Evolutionary conservation across 92 coral and sea anemone species (phyloP).

Genomic region (Meandrina meandrites): DNA sequence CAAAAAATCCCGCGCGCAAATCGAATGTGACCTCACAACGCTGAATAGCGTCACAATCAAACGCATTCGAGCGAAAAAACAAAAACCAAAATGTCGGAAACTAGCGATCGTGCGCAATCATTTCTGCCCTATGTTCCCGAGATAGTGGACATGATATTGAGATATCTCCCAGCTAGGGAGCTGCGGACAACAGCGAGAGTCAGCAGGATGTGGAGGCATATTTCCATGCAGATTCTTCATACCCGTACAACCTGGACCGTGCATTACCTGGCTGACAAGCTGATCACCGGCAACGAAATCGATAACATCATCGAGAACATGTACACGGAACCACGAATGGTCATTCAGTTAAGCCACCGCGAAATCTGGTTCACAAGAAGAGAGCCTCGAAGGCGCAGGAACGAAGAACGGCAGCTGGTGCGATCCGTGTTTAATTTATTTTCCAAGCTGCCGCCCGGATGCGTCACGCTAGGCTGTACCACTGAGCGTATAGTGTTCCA

Average conservation of each 20-base stretch:
- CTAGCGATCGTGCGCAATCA: conserved; percentile 14
- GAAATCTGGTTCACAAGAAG: conserved; percentile 88
- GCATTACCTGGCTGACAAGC: conserved; percentile 69
- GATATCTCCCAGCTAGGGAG: conserved; percentile 80
- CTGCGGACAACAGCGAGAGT: conserved; percentile 87
- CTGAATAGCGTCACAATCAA: conserved; percentile 23
- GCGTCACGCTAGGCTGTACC: conserved; percentile 86
- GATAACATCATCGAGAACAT: conserved; percentile 60
- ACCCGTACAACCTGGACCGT: conserved; percentile 75
- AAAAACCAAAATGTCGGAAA: conserved; percentile 24
- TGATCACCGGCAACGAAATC: conserved; percentile 66
- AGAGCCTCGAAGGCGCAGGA: conserved; percentile 69
- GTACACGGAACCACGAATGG: conserved; percentile 67
- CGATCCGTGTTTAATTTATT: conserved; percentile 71
- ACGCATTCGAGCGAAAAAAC: conserved; percentile 10
- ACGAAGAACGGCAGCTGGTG: conserved; percentile 83
- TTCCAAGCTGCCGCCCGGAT: conserved; percentile 71
- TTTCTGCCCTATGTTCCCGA: conserved; percentile 83
- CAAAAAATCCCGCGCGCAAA: conserved; percentile 25
- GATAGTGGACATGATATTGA: conserved; percentile 76
- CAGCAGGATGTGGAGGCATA: conserved; percentile 82
- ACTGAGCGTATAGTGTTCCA: conserved; percentile 89
- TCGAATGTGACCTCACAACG: conserved; percentile 35
- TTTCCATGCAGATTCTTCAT: conserved; percentile 72
- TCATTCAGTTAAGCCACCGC: conserved; percentile 80